Conservation (phyloP, 2,888 invertebrate genomes). For the Pediacus dermestoides region DNA sequence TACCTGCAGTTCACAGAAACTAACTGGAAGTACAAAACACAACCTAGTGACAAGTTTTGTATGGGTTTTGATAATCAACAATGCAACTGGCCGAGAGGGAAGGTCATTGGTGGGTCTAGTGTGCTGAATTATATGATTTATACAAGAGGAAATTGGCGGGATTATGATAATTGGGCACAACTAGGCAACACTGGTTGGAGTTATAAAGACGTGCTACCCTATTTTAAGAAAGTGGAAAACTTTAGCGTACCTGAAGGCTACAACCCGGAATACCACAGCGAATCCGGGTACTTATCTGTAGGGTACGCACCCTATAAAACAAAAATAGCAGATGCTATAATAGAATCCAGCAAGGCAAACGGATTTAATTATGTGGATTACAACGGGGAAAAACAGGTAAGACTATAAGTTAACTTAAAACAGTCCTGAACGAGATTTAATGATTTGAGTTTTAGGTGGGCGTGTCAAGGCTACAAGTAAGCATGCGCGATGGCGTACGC, state of each 20-base stretch:
- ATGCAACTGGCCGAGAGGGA: constrained; percentile 70
- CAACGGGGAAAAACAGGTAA: constrained; percentile 58
- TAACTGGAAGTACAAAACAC: constrained; percentile 80
- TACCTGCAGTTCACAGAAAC: constrained; percentile 68
- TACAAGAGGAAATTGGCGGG: constrained; percentile 79
- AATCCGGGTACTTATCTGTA: constrained; percentile 56
- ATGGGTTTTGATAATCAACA: constrained; percentile 70
- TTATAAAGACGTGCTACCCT: constrained; percentile 73
- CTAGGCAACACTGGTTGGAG: constrained; percentile 69
- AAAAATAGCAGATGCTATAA: constrained; percentile 59
- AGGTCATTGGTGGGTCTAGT: constrained; percentile 74
- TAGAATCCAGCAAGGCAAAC: constrained; percentile 60
- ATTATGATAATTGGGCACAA: constrained; percentile 83
- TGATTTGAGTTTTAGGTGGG: constrained; percentile 45
- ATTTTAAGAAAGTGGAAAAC: constrained; percentile 80
- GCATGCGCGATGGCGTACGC: constrained; percentile 52
- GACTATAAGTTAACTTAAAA: constrained; percentile 35
- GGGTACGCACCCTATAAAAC: constrained; percentile 58
- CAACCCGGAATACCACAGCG: constrained; percentile 51
- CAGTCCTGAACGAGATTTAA: background rate
- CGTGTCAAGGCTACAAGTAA: constrained; percentile 54
- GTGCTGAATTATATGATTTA: constrained; percentile 90
- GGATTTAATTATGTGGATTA: constrained; percentile 66
- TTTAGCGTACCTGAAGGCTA: constrained; percentile 75
- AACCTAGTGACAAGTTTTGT: constrained; percentile 69